Conservation (phyloP, 1,140 invertebrate species). For the Dinoponera quadriceps region DNA sequence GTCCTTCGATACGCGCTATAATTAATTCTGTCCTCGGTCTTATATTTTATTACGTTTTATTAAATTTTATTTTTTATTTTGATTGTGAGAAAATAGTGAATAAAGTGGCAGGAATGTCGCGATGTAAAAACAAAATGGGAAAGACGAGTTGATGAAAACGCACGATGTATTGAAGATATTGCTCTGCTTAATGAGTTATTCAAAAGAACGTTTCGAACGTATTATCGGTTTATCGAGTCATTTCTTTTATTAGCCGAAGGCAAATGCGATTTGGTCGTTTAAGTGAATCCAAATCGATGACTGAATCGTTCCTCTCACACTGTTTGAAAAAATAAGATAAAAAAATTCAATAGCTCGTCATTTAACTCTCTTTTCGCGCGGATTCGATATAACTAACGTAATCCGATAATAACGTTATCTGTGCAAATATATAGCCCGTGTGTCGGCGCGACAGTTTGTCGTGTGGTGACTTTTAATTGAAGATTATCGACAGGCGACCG, state of each 20-base stretch:
- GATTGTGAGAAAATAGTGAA: no score
- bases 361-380: neutral
- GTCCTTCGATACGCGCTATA: constrained; percentile 2
- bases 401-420: neutral
- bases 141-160: no score
- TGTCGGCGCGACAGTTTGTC: neutral
- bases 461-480: constrained; percentile 19
- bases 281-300: neutral
- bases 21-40: no score
- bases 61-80: no score
- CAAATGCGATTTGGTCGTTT: neutral
- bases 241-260: neutral
- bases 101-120: no score
- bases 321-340: neutral
- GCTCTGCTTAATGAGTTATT: neutral
- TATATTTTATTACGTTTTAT: no score
- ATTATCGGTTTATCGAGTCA: no score
- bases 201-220: no score
- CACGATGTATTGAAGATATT: neutral
- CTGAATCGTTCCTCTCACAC: neutral
- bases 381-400: neutral
- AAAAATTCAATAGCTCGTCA: neutral
- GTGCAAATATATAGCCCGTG: neutral
- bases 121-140: no score
- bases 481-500: constrained; percentile 3